Conservation (phyloP, 1,140 invertebrate species). For the Drosophila repletoides region DNA sequence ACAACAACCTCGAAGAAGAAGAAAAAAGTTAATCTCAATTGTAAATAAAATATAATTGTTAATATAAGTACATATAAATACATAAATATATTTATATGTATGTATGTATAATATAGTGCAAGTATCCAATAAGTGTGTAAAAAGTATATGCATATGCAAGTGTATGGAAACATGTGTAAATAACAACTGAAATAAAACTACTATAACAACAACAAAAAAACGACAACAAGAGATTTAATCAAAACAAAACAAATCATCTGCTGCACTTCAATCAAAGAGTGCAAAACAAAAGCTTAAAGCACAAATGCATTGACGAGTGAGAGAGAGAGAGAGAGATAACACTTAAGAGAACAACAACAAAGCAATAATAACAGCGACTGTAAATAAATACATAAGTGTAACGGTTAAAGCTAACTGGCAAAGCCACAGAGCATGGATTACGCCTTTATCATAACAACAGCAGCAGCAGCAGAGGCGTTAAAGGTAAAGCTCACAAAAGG, state of each 20-base stretch:
- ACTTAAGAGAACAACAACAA: conserved; percentile 15
- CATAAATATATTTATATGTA: conserved; percentile 9
- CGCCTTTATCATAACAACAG: conserved; percentile 33
- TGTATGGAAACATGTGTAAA: conserved; percentile 4
- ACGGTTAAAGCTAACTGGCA: conserved; percentile 37
- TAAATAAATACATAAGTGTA: conserved; percentile 1
- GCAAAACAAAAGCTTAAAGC: conserved; percentile 14
- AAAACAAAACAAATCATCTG: conserved; percentile 35
- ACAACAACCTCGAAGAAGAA: too few species aligned
- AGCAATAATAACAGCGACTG: background rate
- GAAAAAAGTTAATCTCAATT: conserved; percentile 9
- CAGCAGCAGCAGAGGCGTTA: conserved; percentile 24
- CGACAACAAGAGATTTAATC: conserved; percentile 17
- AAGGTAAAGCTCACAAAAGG: conserved; percentile 30
- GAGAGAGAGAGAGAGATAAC: conserved; percentile 12
- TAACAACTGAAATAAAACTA: conserved; percentile 2
- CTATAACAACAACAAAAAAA: conserved; percentile 14
- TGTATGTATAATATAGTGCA: conserved; percentile 13
- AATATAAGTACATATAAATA: conserved; percentile 11
- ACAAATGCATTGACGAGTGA: background rate
- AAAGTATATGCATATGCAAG: conserved; percentile 6
- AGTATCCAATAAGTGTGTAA: conserved; percentile 22
- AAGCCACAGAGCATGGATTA: conserved; percentile 58
- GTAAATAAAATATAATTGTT: conserved; percentile 2
- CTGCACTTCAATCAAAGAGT: conserved; percentile 25